Evolutionary conservation across 2,888 invertebrate species (phyloP).

Genomic region (Drosophila fulvimacula): DNA sequence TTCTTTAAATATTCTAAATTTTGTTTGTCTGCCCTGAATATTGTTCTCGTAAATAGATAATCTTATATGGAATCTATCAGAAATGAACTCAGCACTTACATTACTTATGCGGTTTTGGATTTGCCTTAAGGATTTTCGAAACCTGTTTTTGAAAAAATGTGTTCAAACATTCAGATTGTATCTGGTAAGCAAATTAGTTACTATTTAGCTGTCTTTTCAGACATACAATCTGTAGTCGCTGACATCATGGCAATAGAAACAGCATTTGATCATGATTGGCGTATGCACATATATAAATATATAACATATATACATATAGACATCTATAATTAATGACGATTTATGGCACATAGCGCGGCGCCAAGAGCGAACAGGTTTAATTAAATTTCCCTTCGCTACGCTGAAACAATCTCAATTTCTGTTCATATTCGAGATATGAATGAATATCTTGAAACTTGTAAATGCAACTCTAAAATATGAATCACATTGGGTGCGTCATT

Average conservation of each 20-base stretch:
- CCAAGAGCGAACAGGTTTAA: slow-evolving; percentile 47
- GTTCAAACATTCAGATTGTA: neutral
- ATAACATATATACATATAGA: slow-evolving; percentile 6
- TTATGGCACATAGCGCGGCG: slow-evolving; percentile 39
- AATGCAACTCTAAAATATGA: neutral
- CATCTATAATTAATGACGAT: slow-evolving; percentile 63
- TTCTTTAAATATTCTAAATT: too few species aligned
- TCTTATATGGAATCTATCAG: neutral
- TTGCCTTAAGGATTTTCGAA: neutral
- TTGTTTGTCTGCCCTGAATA: too few species aligned
- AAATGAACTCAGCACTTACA: neutral
- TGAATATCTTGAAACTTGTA: slow-evolving; percentile 8
- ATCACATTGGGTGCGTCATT: slow-evolving; percentile 9
- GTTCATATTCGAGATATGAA: slow-evolving; percentile 4
- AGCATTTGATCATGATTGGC: slow-evolving; percentile 52
- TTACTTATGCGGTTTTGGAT: neutral
- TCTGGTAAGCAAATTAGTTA: neutral
- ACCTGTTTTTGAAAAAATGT: neutral
- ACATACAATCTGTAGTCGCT: slow-evolving; percentile 15
- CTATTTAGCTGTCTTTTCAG: neutral
- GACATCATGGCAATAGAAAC: slow-evolving; percentile 65
- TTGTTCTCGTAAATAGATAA: neutral
- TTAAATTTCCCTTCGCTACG: neutral
- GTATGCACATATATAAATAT: neutral
- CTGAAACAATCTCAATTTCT: slow-evolving; percentile 3